phyloP scores from a whole-genome alignment of 2,888 invertebrate genomes.

The Nephrotoma flavescens region DNA sequence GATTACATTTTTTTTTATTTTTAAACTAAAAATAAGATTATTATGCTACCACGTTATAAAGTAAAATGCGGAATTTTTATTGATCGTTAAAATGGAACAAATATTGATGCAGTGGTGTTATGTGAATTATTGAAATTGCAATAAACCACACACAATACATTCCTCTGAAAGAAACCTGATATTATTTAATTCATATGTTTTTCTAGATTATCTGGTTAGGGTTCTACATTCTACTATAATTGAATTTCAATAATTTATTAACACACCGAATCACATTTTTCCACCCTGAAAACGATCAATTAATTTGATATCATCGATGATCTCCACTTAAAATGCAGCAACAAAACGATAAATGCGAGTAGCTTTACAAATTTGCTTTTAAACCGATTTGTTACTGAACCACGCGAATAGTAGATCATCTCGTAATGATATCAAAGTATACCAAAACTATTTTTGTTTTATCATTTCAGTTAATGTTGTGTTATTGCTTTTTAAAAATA shows the following conservation, averaged over 20 bases:
- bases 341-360: not conserved
- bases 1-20: slow-evolving; percentile 1
- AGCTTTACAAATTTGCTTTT: not conserved
- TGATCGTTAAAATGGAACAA: not conserved
- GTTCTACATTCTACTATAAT: too few relatives aligned
- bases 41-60: not conserved
- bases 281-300: not conserved
- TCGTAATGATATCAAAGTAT: not conserved
- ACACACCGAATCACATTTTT: not conserved
- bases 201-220: too few relatives aligned
- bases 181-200: too few relatives aligned
- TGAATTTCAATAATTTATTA: not conserved
- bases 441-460: not conserved
- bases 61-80: not conserved
- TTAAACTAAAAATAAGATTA: not conserved
- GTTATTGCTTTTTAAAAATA: not conserved
- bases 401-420: not conserved
- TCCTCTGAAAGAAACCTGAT: too few relatives aligned
- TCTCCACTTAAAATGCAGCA: not conserved
- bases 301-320: not conserved
- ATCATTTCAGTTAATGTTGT: not conserved
- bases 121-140: not conserved
- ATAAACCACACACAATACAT: too few relatives aligned
- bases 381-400: not conserved
- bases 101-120: not conserved